Evolutionary conservation across 2,888 invertebrate species (phyloP).

Genomic region (Plemyria rubiginata): DNA sequence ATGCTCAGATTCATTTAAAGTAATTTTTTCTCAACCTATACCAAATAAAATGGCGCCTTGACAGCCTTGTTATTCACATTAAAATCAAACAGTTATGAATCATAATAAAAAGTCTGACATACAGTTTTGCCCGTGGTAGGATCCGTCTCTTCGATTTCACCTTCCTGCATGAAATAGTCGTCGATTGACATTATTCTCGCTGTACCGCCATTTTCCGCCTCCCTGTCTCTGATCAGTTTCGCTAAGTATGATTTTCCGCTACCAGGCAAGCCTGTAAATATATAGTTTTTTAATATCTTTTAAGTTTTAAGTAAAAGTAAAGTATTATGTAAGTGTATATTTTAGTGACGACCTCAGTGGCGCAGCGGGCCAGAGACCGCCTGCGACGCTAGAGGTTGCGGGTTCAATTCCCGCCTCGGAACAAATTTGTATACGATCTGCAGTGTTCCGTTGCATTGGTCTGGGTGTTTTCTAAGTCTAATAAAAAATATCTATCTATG

Average conservation of each 20-base stretch:
- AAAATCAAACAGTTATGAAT: background rate
- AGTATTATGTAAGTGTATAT: too few species aligned
- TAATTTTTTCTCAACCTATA: background rate
- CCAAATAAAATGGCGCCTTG: background rate
- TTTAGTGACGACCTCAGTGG: too few species aligned
- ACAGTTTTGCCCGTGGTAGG: conserved; percentile 90
- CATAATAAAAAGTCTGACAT: conserved; percentile 32
- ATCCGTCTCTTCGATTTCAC: conserved; percentile 89
- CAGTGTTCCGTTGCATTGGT: too few species aligned
- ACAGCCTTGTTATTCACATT: background rate
- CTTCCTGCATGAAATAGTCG: conserved; percentile 97
- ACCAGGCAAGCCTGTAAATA: conserved; percentile 90
- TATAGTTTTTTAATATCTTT: background rate
- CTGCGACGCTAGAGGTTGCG: too few species aligned
- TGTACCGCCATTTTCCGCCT: conserved; percentile 94
- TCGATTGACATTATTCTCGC: conserved; percentile 96
- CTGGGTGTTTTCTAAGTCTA: too few species aligned
- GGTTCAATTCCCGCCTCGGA: too few species aligned
- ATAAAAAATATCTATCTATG: too few species aligned
- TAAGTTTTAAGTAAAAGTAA: background rate
- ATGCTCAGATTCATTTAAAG: background rate
- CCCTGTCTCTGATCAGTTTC: conserved; percentile 92
- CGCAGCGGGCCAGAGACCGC: too few species aligned
- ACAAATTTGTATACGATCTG: too few species aligned
- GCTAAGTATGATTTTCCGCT: conserved; percentile 97